Conservation (phyloP, 2,888 invertebrate genomes). For the Leistus spinibarbis region DNA sequence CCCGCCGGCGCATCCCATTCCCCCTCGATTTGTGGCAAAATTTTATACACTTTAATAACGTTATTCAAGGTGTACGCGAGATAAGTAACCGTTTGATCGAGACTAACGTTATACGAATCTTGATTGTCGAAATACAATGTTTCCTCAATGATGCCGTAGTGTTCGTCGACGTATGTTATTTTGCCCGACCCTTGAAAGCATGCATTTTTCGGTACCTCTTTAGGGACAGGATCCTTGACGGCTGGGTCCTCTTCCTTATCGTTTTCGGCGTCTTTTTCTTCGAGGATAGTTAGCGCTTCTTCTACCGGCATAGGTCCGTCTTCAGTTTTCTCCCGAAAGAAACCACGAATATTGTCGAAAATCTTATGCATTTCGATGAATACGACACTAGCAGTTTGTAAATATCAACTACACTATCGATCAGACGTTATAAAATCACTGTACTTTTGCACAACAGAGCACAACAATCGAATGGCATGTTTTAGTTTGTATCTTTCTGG, state of each 20-base stretch:
- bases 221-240: neutral
- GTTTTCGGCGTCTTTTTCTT: neutral
- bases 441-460: too few relatives aligned
- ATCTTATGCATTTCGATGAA: too few relatives aligned
- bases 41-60: conserved; percentile 57
- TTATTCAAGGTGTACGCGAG: conserved; percentile 45
- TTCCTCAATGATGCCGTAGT: conserved; percentile 64
- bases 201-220: conserved; percentile 19
- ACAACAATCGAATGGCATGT: too few relatives aligned
- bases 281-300: neutral
- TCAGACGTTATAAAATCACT: too few relatives aligned
- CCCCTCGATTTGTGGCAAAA: conserved; percentile 59
- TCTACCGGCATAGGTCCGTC: too few relatives aligned
- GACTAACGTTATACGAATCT: conserved; percentile 52
- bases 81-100: conserved; percentile 64
- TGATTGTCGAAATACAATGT: conserved; percentile 62
- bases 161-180: conserved; percentile 62
- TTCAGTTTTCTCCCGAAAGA: too few relatives aligned
- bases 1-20: conserved; percentile 50
- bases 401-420: too few relatives aligned
- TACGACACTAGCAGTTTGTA: too few relatives aligned
- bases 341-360: too few relatives aligned
- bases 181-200: conserved; percentile 55
- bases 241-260: neutral
- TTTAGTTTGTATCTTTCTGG: too few relatives aligned